Evolutionary conservation across 1,140 invertebrate genomes (phyloP), one percentile per base, ranked within the genome.

Genomic region (Oncopeltus fasciatus): DNA sequence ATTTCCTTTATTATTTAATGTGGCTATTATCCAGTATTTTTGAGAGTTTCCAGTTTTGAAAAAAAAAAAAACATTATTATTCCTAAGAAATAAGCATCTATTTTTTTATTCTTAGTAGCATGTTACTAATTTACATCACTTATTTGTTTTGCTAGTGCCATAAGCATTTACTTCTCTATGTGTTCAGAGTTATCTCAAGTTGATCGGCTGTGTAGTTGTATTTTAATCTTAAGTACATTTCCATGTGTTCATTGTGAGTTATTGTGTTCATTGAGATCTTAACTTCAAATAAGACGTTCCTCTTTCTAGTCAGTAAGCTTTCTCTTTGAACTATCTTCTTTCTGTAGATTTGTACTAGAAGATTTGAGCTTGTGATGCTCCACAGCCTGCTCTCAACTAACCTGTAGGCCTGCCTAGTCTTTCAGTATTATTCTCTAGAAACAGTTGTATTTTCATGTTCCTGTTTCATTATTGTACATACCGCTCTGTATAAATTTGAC

Each of bases 201-300:
- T 3, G 1, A 2, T 53, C 49, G 49, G 49, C 49, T 53, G 49
- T 53, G 49, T 53, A 18, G 2, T 20, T 49, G 16, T 4, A 27
- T 8, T 2, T 27, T 53, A 53, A 53, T 18, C 4, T 53, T 24
- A 53, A 24, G 12, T 53, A 20, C n/a, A 46, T n/a, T 20, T 46
- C 21, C 31, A 38, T 53, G 49, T 53, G 49, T 53, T 53, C 49
- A 53, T 53, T 53, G 2, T 53, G 49, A 53, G 49, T 24, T 53
- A 24, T n/a, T n/a, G n/a, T n/a, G n/a, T n/a, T n/a, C n/a, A n/a
- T n/a, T n/a, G n/a, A n/a, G n/a, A n/a, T n/a, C n/a, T n/a, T n/a
- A n/a, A n/a, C n/a, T 24, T 53, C 49, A 8, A 53, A 2, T 16
- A 27, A 24, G 49, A 24, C 49, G 49, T 53, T 53, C 49, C 49